phyloP scores from a whole-genome alignment of 2,888 invertebrate species.

The Osmoderma eremita region DNA sequence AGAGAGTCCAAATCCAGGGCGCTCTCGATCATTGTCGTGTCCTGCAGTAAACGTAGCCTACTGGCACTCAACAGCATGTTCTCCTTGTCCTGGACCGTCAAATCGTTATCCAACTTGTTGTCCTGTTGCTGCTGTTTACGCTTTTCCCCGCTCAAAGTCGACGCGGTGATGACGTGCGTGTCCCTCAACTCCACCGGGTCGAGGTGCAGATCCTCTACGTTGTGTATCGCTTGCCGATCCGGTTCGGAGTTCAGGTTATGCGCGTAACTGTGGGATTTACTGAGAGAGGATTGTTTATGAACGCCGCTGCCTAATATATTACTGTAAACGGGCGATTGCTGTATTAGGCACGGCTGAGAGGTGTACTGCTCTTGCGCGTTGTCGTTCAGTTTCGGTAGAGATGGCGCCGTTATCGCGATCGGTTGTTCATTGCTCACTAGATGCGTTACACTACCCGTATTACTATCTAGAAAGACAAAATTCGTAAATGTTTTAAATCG shows the following conservation, averaged over 20 bases:
- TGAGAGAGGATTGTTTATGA: conserved; percentile 47
- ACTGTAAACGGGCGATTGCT: conserved; percentile 62
- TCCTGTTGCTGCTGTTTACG: conserved; percentile 36
- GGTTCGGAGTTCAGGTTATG: conserved; percentile 54
- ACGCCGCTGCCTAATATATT: conserved; percentile 53
- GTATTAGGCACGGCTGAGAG: conserved; percentile 60
- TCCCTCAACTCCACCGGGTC: conserved; percentile 64
- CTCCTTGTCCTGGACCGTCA: conserved; percentile 62
- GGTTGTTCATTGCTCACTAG: conserved; percentile 74
- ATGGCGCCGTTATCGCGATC: conserved; percentile 63
- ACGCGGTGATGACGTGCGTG: conserved; percentile 55
- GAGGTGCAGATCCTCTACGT: conserved; percentile 67
- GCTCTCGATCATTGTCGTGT: conserved; percentile 91
- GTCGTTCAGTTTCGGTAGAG: conserved; percentile 55
- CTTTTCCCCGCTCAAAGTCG: conserved; percentile 43
- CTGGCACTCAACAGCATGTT: conserved; percentile 73
- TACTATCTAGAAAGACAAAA: conserved; percentile 66
- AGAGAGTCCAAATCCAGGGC: conserved; percentile 88
- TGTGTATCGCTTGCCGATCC: conserved; percentile 40
- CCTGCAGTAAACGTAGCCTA: conserved; percentile 80
- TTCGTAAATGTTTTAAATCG: background rate
- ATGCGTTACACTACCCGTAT: conserved; percentile 74
- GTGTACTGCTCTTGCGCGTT: conserved; percentile 58
- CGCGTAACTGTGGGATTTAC: conserved; percentile 59
- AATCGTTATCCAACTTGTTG: conserved; percentile 57